Conservation (phyloP, 2,113 vertebrate genomes). For the Platichthys stellatus region DNA sequence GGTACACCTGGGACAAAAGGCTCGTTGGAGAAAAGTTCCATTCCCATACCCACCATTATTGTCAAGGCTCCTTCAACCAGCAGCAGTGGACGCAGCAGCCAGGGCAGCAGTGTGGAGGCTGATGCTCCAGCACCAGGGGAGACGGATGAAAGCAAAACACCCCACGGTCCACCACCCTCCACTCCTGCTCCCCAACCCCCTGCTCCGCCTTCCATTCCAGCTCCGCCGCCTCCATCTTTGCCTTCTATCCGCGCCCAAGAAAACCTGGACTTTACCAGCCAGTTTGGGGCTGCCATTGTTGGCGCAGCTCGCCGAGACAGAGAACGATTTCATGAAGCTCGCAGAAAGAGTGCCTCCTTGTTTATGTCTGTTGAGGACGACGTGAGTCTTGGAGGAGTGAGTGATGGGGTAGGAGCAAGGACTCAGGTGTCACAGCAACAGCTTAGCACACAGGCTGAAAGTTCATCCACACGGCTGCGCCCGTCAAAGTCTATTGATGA, state of each 20-base stretch:
- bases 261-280: constrained; percentile 90
- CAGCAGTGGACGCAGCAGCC: constrained; percentile 94
- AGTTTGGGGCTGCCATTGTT: constrained; percentile 92
- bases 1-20: constrained; percentile 75
- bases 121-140: constrained; percentile 78
- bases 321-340: constrained; percentile 90
- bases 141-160: constrained; percentile 75
- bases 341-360: constrained; percentile 88
- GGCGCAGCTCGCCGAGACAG: constrained; percentile 90
- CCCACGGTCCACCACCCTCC: constrained; percentile 80
- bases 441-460: constrained; percentile 69
- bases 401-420: constrained; percentile 68
- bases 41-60: constrained; percentile 93
- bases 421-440: constrained; percentile 77
- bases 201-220: constrained; percentile 85
- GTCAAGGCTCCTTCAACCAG: constrained; percentile 95
- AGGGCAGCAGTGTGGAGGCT: constrained; percentile 93
- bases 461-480: constrained; percentile 83
- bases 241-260: constrained; percentile 81
- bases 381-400: constrained; percentile 51
- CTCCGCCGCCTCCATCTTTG: constrained; percentile 78
- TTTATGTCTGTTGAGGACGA: constrained; percentile 93
- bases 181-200: constrained; percentile 87
- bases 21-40: constrained; percentile 89
- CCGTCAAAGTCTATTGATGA: constrained; percentile 95